A percentile compares a stretch with the other conserved stretches of the same genome.
Evolutionary conservation across 23 tunicate genomes (phyloP).

Genomic region (Trididemnum nubilum): DNA sequence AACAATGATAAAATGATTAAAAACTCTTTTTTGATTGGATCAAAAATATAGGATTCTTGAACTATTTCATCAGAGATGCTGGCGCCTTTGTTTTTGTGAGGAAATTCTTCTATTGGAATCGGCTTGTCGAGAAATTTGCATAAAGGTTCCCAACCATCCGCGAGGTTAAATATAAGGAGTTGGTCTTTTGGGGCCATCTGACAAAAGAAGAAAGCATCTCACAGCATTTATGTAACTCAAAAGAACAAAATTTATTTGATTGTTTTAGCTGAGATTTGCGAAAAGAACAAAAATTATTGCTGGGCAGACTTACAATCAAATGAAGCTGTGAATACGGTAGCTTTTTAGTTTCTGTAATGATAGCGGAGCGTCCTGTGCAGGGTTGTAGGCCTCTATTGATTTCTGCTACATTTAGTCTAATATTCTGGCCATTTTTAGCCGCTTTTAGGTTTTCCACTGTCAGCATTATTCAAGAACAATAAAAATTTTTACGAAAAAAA

Average conservation of each 20-base stretch:
- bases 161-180: conserved; percentile 9
- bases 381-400: too few species aligned
- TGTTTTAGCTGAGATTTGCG: neutral
- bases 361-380: too few species aligned
- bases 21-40: conserved; percentile 39
- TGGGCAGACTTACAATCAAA: too few species aligned
- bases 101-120: conserved; percentile 28
- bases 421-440: too few species aligned
- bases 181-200: conserved; percentile 42
- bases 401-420: too few species aligned
- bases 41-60: conserved; percentile 32
- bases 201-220: neutral
- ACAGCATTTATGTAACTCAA: neutral
- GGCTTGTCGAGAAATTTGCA: conserved; percentile 45
- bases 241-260: neutral
- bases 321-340: too few species aligned
- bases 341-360: too few species aligned
- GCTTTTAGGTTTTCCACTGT: too few species aligned
- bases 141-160: conserved; percentile 55
- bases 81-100: conserved; percentile 61
- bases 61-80: conserved; percentile 47
- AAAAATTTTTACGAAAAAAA: too few species aligned
- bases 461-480: too few species aligned
- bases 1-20: neutral
- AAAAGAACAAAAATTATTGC: too few species aligned